Percentiles rank a stretch among this genome's conserved stretches.
phyloP scores from a whole-genome alignment of 2,797 vertebrate species.

The Lagocephalus sceleratus region DNA sequence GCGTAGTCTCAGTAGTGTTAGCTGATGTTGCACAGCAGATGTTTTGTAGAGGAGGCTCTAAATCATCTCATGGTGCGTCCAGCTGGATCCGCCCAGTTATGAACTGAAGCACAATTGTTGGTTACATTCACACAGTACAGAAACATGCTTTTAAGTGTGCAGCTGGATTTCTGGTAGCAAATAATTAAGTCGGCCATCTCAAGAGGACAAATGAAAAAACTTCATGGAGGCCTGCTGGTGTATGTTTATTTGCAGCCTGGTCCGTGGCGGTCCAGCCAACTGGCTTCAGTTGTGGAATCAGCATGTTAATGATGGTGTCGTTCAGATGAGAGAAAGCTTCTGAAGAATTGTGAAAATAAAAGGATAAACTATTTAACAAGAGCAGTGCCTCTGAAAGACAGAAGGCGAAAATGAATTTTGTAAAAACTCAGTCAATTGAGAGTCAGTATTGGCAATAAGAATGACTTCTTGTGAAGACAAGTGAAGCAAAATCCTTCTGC shows the following conservation, averaged over 20 bases:
- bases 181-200: slow-evolving; percentile 42
- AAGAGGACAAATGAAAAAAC: slow-evolving; percentile 26
- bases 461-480: slow-evolving; percentile 20
- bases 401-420: slow-evolving; percentile 31
- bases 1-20: neutral
- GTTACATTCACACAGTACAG: slow-evolving; percentile 13
- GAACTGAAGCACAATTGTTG: slow-evolving; percentile 16
- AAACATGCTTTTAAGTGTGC: slow-evolving; percentile 8
- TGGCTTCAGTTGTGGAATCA: slow-evolving; percentile 14
- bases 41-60: slow-evolving; percentile 3
- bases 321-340: slow-evolving; percentile 7
- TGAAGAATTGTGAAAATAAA: slow-evolving; percentile 19
- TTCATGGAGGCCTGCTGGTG: slow-evolving; percentile 1
- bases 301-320: slow-evolving; percentile 22
- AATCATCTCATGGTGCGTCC: slow-evolving; percentile 18
- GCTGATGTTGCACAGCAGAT: slow-evolving; percentile 9
- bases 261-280: neutral
- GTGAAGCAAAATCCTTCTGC: slow-evolving; percentile 21
- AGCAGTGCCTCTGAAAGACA: slow-evolving; percentile 7
- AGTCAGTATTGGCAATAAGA: slow-evolving; percentile 31
- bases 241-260: slow-evolving; percentile 4
- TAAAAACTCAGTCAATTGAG: slow-evolving; percentile 46
- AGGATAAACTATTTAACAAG: slow-evolving; percentile 6
- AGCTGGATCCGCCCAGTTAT: neutral
- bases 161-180: slow-evolving; percentile 24